Evolutionary conservation across 2,797 vertebrate genomes (phyloP), one percentile per base, ranked within the genome.

Genomic region (Carduelis carduelis): DNA sequence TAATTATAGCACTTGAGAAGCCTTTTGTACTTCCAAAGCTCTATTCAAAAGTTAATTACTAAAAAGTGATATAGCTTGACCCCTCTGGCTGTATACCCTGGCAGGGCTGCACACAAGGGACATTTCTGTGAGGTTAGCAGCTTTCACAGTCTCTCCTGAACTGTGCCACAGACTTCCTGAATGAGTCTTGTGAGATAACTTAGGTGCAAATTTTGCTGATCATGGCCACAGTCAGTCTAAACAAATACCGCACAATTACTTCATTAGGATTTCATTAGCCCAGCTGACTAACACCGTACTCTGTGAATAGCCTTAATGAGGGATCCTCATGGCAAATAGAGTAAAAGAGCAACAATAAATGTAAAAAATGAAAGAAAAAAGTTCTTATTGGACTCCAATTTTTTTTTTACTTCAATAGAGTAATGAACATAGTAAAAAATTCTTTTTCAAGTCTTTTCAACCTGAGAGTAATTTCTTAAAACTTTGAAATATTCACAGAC

Each of bases 41-140:
- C 55, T 76, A 47, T 93, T 91, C 70, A 76, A 79, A 90, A 81
- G 26, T 44, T 94, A 88, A 90, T 94, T 89, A 83, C 55, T 83
- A 83, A 86, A 81, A 89, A 93, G 65, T 89, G 44, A 88, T 94
- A 85, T n/a, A 77, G 30, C 37, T 72, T 90, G 88, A 96, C 77
- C 83, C 52, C 66, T 75, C 59, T 84, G 61, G 50, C 66, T 90
- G 26, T 65, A 20, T 76, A 86, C 59, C 30, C 69, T 69, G 35
- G 15, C 34, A 86, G 65, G 55, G 41, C 59, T 88, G 44, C 28
- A 30, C 61, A 27, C 65, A 65, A 57, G 85, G 56, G 76, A 83
- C n/a, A 71, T 17, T 70, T 92, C 57, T 86, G 32, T 13, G 35
- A 89, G 35, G 15, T 61, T n/a, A 86, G 61, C 19, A 78, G 34